Evolutionary conservation across 2,888 invertebrate genomes (phyloP).

Genomic region (Lomographa bimaculata): DNA sequence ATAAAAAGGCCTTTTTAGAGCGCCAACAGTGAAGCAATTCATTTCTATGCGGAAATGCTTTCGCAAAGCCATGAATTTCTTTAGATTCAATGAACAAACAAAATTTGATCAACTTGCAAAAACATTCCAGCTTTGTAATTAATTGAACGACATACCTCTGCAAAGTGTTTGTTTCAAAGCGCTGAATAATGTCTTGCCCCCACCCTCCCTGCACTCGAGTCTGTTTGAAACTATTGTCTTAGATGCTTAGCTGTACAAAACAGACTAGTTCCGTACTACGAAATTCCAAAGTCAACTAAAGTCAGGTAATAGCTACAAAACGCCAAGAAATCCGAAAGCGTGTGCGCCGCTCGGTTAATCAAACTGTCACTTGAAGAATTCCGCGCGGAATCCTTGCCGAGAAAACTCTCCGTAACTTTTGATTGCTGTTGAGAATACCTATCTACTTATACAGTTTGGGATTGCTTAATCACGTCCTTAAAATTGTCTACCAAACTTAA

Average conservation of each 20-base stretch:
- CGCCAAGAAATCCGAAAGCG: slow-evolving; percentile 74
- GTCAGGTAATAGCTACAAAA: slow-evolving; percentile 65
- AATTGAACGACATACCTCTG: too few species aligned
- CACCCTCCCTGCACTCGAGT: background rate
- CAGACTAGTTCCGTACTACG: slow-evolving; percentile 36
- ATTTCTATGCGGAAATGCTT: slow-evolving; percentile 65
- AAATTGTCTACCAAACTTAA: slow-evolving; percentile 39
- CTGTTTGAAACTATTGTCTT: slow-evolving; percentile 1
- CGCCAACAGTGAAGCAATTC: slow-evolving; percentile 61
- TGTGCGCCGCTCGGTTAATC: slow-evolving; percentile 81
- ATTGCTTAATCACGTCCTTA: slow-evolving; percentile 72
- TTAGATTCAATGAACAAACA: slow-evolving; percentile 58
- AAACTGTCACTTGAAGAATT: slow-evolving; percentile 84
- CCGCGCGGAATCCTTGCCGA: slow-evolving; percentile 76
- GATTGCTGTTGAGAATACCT: slow-evolving; percentile 74
- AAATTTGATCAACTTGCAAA: slow-evolving; percentile 35
- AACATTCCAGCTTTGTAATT: too few species aligned
- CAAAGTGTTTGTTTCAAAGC: too few species aligned
- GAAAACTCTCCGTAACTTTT: slow-evolving; percentile 80
- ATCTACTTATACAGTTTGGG: slow-evolving; percentile 70
- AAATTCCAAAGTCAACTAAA: slow-evolving; percentile 58
- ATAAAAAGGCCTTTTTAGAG: slow-evolving; percentile 58
- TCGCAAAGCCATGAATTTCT: slow-evolving; percentile 66
- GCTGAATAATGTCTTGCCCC: slow-evolving; percentile 13
- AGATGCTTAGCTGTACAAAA: slow-evolving; percentile 1